A percentile compares a stretch with the other conserved stretches of the same genome.
phyloP scores from a whole-genome alignment of 2,113 vertebrate genomes.

The Cisticola juncidis region DNA sequence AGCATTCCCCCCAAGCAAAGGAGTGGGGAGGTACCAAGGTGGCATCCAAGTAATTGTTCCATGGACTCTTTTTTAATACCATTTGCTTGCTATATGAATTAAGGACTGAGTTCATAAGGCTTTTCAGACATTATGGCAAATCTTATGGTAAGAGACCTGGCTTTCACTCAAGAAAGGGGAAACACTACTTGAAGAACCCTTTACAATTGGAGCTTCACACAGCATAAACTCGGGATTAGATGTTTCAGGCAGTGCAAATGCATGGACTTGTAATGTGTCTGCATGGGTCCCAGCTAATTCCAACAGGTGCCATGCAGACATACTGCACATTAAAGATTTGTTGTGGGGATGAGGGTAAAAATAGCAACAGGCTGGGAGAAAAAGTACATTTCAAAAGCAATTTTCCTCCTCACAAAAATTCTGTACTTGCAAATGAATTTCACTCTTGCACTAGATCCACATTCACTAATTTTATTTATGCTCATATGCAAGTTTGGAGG shows the following conservation, averaged over 20 bases:
- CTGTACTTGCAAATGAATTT: constrained; percentile 43
- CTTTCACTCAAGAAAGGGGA: neutral
- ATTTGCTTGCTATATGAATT: neutral
- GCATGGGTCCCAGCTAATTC: constrained; percentile 16
- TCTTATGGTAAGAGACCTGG: neutral
- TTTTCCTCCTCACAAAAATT: constrained; percentile 23
- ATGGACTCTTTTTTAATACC: neutral
- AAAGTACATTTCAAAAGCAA: neutral
- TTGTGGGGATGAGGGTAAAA: constrained; percentile 62
- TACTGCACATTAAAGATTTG: constrained; percentile 38
- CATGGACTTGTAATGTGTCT: neutral
- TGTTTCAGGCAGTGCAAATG: neutral
- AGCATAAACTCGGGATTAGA: neutral
- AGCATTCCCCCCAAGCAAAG: neutral
- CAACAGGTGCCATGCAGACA: constrained; percentile 65
- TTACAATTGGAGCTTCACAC: neutral
- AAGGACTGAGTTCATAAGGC: neutral
- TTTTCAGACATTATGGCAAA: neutral
- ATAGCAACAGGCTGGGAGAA: constrained; percentile 29
- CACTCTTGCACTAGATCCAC: neutral
- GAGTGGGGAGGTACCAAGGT: neutral
- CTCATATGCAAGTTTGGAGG: neutral
- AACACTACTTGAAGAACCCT: neutral
- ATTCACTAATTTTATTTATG: constrained; percentile 30
- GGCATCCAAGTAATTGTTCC: neutral